Conservation (phyloP, 2,888 invertebrate genomes). For the Melikaiella ostensackeni region DNA sequence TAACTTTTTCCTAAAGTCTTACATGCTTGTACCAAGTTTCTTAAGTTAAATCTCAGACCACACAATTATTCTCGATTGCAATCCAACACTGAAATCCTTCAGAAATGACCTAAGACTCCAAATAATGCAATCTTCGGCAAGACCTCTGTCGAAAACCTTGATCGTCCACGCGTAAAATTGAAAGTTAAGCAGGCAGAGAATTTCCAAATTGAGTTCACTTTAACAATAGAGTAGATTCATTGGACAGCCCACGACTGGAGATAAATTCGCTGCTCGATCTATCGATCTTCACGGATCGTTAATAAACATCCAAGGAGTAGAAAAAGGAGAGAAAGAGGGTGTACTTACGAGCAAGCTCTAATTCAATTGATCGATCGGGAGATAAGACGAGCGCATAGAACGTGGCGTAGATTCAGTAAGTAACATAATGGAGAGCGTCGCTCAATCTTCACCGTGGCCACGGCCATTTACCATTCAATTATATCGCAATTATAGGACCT, state of each 20-base stretch:
- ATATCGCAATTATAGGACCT: conserved; percentile 61
- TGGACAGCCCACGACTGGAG: background rate
- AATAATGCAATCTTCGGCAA: conserved; percentile 27
- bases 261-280: conserved; percentile 19
- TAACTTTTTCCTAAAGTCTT: background rate
- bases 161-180: conserved; percentile 6
- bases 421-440: conserved; percentile 54
- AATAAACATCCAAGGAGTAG: conserved; percentile 36
- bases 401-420: conserved; percentile 38
- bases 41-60: background rate
- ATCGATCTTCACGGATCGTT: conserved; percentile 18
- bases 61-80: background rate
- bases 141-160: conserved; percentile 21
- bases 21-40: background rate
- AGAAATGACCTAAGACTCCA: conserved; percentile 31
- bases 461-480: conserved; percentile 59
- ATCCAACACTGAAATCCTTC: background rate
- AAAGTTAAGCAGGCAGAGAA: conserved; percentile 28
- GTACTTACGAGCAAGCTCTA: conserved; percentile 55
- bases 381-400: conserved; percentile 55
- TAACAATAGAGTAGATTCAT: conserved; percentile 26
- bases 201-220: conserved; percentile 32
- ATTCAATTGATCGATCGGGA: conserved; percentile 64
- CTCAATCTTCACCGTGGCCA: conserved; percentile 47
- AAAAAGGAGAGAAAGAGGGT: conserved; percentile 46